Base-by-base conservation (phyloP, 2,888 invertebrate genomes). In the Drosophila pullipes region DNA sequence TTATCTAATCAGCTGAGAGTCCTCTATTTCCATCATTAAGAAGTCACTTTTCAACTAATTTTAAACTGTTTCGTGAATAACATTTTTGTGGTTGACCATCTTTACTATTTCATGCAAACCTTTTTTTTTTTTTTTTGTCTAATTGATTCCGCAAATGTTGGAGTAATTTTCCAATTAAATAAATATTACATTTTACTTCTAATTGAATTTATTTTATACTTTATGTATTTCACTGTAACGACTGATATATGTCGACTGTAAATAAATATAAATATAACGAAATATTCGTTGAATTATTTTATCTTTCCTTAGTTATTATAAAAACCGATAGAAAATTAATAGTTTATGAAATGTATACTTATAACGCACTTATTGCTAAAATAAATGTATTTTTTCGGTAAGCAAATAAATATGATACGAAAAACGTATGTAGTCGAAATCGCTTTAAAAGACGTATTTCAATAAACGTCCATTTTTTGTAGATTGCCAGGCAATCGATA, bases 101-200 rank as follows among this genome's bases (percentile, higher is more conserved):
- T 39, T 9, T 0, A n/a, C 39, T 13, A 13, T 13, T 13, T 35
- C 33, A 4, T 0, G 1, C 11, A 4, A 35, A 35, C 33, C 33
- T 22, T 22, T 1, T 1, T 4, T n/a, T 10, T 41, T 0, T 28
- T 5, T n/a, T n/a, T n/a, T 4, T 0, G 41, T 10, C 4, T 10
- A 1, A 41, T 22, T 47, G 7, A 25, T 25, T 16, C 2, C 9
- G 16, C 22, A 44, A 44, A 41, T 22, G 1, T 22, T 44, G 22
- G 6, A 7, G 1, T 13, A 22, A 22, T 22, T 22, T 22, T 18
- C 9, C 4, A n/a, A 4, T n/a, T n/a, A 4, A 39, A 39, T n/a
- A 39, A n/a, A 7, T 41, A n/a, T 44, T 22, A 44, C 4, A 44
- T 6, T 22, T 22, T 11, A 6, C n/a, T 7, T 9, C 0, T 39